Evolutionary conservation across 2,113 vertebrate species (phyloP).

Genomic region (Stigmatopora argus): DNA sequence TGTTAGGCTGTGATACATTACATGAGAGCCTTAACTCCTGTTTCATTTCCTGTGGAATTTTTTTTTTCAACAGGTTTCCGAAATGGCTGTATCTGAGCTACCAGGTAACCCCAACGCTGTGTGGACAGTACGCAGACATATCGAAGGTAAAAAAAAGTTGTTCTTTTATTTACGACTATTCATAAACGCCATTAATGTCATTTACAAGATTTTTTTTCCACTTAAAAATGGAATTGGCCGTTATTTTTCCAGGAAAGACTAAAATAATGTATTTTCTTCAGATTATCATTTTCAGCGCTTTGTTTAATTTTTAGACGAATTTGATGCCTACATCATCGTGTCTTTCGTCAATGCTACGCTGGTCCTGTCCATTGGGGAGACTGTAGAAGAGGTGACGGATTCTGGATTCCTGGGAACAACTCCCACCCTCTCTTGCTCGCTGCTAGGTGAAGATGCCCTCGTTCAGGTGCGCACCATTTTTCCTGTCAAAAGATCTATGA

Average conservation of each 20-base stretch:
- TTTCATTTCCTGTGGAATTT: neutral
- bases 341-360: conserved; percentile 97
- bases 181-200: neutral
- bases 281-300: neutral
- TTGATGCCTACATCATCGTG: conserved; percentile 97
- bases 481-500: neutral
- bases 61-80: conserved; percentile 78
- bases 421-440: conserved; percentile 92
- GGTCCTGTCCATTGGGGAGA: conserved; percentile 94
- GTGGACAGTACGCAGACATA: conserved; percentile 93
- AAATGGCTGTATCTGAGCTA: conserved; percentile 98
- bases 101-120: conserved; percentile 98
- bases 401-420: conserved; percentile 97
- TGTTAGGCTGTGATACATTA: neutral
- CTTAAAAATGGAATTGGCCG: neutral
- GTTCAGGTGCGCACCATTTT: conserved; percentile 79
- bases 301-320: conserved; percentile 78
- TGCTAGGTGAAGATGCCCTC: conserved; percentile 92
- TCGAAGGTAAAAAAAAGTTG: conserved; percentile 79
- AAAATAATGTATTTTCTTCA: neutral
- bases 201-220: neutral
- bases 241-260: neutral
- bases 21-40: neutral
- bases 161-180: neutral
- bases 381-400: conserved; percentile 98